These are phyloP conservation scores for Chondrilla cf. caribensis DNA, from an alignment of 37 sponge, comb jelly and placozoan species.

Conservation along the genomic window DNA sequence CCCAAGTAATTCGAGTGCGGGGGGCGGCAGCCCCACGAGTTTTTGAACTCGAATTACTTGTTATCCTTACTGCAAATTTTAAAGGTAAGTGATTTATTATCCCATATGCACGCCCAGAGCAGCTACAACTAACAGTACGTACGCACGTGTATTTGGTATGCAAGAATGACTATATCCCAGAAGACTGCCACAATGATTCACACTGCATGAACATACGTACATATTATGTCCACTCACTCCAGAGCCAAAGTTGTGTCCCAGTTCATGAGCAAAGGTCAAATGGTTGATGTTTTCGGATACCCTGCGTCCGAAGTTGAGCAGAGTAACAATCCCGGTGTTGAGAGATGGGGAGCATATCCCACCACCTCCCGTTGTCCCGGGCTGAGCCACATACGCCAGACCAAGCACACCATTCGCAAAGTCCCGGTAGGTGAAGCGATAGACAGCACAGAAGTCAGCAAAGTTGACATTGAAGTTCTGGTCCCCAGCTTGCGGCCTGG, in stretches of 20 bases:
- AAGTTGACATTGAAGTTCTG: constrained; percentile 16
- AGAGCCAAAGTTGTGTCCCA: constrained; percentile 96
- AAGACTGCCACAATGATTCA: no score
- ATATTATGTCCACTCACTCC: constrained; percentile 71
- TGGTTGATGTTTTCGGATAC: constrained; percentile 49
- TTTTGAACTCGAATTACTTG: no score
- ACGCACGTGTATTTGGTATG: no score
- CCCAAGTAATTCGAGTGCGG: no score
- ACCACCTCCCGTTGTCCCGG: constrained; percentile 17
- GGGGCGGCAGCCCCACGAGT: no score
- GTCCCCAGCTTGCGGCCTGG: neutral
- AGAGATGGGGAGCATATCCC: constrained; percentile 45
- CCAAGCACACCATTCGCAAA: constrained; percentile 91
- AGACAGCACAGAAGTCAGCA: constrained; percentile 67
- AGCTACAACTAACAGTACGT: no score
- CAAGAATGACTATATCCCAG: no score
- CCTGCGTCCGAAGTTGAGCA: constrained; percentile 67
- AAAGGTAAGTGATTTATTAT: no score
- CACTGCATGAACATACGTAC: no score
- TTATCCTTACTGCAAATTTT: no score
- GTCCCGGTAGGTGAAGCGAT: constrained; percentile 86
- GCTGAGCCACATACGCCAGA: constrained; percentile 80
- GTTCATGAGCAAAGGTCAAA: constrained; percentile 92
- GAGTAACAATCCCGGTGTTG: constrained; percentile 91
- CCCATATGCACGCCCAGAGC: no score